Percentiles rank a stretch among this genome's conserved stretches.
These are phyloP conservation scores for Ceuthmochares aereus DNA, from an alignment of 2,113 vertebrate genomes.

Conservation along the genomic window DNA sequence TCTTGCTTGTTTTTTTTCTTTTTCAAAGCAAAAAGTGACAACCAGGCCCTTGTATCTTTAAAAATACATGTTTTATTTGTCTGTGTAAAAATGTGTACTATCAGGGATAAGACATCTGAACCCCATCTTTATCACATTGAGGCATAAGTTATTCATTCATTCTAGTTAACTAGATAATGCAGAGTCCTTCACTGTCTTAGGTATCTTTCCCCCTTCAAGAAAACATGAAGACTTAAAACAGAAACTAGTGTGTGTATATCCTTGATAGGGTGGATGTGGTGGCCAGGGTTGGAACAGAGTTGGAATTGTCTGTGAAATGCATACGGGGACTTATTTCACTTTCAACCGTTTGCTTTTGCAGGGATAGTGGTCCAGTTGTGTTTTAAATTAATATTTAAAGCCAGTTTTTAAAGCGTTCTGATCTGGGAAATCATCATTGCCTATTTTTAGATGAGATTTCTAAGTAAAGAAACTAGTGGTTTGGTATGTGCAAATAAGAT, in stretches of 20 bases:
- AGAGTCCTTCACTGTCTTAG: background rate
- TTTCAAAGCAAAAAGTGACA: background rate
- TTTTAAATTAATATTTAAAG: slow-evolving; percentile 46
- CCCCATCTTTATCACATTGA: background rate
- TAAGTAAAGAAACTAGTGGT: slow-evolving; percentile 45
- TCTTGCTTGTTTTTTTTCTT: background rate
- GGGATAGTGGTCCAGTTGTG: background rate
- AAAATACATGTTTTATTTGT: background rate
- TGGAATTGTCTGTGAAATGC: slow-evolving; percentile 10
- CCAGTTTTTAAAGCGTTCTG: slow-evolving; percentile 1
- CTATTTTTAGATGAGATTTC: slow-evolving; percentile 67
- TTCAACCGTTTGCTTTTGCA: slow-evolving; percentile 47
- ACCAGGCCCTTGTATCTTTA: background rate
- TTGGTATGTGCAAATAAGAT: slow-evolving; percentile 28
- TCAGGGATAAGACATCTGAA: background rate
- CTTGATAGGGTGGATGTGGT: background rate
- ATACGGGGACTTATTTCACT: background rate
- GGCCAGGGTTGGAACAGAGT: background rate
- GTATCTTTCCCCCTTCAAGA: background rate
- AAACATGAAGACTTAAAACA: background rate
- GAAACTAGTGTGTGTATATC: background rate
- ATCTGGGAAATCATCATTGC: slow-evolving; percentile 16
- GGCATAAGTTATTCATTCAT: background rate
- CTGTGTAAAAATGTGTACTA: background rate
- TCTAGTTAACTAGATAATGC: background rate